Evolutionary conservation across 1,140 invertebrate species (phyloP).

Genomic region (Tetranychus urticae): DNA sequence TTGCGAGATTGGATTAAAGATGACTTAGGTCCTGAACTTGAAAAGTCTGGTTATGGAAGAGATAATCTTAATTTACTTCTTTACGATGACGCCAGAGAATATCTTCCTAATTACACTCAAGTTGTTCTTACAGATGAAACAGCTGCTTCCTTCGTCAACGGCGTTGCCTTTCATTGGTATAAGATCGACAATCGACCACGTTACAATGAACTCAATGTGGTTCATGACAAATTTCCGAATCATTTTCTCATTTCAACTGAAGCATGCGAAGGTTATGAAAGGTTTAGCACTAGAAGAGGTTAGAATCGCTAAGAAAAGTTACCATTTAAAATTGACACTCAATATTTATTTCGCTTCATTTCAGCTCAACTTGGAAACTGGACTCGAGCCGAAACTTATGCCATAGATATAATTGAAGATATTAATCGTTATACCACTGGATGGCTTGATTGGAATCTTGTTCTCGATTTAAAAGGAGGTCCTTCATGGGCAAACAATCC

Average conservation of each 20-base stretch:
- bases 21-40: not conserved
- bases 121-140: conserved; percentile 4
- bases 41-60: conserved; percentile 18
- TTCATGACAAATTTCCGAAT: conserved; percentile 29
- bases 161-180: conserved; percentile 44
- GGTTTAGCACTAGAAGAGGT: not conserved
- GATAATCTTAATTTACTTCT: conserved; percentile 9
- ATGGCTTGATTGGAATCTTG: conserved; percentile 29
- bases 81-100: not conserved
- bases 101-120: not conserved
- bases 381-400: conserved; percentile 5
- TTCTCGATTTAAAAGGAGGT: conserved; percentile 23
- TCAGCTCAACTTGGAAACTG: conserved; percentile 5
- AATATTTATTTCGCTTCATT: not conserved
- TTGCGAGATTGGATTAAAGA: conserved; percentile 1
- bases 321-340: not conserved
- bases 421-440: conserved; percentile 20
- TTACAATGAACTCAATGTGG: conserved; percentile 15
- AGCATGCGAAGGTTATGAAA: conserved; percentile 17
- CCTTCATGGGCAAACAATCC: conserved; percentile 26
- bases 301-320: not conserved
- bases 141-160: conserved; percentile 4
- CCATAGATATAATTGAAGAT: conserved; percentile 13
- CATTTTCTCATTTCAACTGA: conserved; percentile 38
- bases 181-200: not conserved